Base-by-base conservation (phyloP, 2,888 invertebrate species). In the Philonicus albiceps region DNA sequence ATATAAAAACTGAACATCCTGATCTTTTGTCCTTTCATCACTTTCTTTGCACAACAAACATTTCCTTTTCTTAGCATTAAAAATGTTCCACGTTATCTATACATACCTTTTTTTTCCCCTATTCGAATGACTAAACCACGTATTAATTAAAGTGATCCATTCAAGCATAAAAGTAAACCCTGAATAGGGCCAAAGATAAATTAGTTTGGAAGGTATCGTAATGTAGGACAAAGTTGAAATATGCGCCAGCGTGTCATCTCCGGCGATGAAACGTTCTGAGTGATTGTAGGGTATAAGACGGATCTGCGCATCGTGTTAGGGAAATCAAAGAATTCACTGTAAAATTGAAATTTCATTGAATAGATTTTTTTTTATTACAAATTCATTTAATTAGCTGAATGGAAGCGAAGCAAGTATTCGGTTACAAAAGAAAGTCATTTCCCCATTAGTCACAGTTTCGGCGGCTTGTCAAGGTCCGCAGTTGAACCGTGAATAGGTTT, bases 401-500 rank as follows among this genome's bases (percentile, higher is more conserved):
- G 78, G 74, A 49, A 74, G 75, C 30, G 72, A 19, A 72, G 55
- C 22, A 75, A 75, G n/a, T 75, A 53, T 31, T 53, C 30, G 1
- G 22, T 37, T 72, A 80, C 86, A 86, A 86, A 86, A 86, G 86
- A 86, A 86, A 86, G 78, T 78, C 86, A 86, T 86, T 86, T 86
- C 86, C 37, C 27, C 34, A 86, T 86, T 86, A 78, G 86, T 86
- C 31, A 86, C 86, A 86, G 86, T 40, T 80, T 76, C 80, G 78
- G 78, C 19, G 72, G 31, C 72, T 86, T 31, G 78, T 55, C 55
- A 73, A 73, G 49, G 40, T 43, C 73, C 37, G 64, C 55, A 73
- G 34, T 64, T 64, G 19, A 64, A 34, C 31, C 37, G 64, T 55
- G 55, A 83, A 55, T 37, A 43, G 78, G 40, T 83, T 37, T n/a